Evolutionary conservation across 2,797 vertebrate species (phyloP).

Genomic region (Enteromius mattozi): DNA sequence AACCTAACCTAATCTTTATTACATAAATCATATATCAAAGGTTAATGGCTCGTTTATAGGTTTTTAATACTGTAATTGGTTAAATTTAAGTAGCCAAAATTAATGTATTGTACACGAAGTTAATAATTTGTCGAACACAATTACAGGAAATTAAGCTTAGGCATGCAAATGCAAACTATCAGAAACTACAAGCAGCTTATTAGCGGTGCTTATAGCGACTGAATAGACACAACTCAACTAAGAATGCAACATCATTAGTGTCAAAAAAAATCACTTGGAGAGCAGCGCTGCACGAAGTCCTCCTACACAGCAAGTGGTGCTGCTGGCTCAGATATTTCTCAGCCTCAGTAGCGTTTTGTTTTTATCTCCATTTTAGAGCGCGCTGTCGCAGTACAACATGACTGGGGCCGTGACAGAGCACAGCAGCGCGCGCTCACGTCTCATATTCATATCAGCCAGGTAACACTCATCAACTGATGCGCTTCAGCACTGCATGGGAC

Average conservation of each 20-base stretch:
- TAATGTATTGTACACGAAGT: neutral
- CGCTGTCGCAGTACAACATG: constrained; percentile 68
- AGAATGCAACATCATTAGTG: neutral
- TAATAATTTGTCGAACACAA: neutral
- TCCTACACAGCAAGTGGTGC: constrained; percentile 79
- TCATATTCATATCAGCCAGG: constrained; percentile 69
- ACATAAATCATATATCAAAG: neutral
- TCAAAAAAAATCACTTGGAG: neutral
- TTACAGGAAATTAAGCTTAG: neutral
- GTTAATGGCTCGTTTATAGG: neutral
- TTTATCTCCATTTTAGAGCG: constrained; percentile 73
- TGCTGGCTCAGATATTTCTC: constrained; percentile 68
- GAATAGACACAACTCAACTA: neutral
- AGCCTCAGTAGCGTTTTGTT: constrained; percentile 62
- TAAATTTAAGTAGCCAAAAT: neutral
- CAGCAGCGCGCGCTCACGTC: constrained; percentile 62
- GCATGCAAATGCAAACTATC: neutral
- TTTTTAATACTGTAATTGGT: neutral
- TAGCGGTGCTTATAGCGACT: neutral
- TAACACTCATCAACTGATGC: constrained; percentile 70
- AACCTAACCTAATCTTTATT: neutral
- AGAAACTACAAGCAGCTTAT: neutral
- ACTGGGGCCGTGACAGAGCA: constrained; percentile 65
- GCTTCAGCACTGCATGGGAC: constrained; percentile 67
- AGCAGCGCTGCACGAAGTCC: constrained; percentile 70